Conservation (phyloP, 1,140 invertebrate species). For the Cotesia typhae region DNA sequence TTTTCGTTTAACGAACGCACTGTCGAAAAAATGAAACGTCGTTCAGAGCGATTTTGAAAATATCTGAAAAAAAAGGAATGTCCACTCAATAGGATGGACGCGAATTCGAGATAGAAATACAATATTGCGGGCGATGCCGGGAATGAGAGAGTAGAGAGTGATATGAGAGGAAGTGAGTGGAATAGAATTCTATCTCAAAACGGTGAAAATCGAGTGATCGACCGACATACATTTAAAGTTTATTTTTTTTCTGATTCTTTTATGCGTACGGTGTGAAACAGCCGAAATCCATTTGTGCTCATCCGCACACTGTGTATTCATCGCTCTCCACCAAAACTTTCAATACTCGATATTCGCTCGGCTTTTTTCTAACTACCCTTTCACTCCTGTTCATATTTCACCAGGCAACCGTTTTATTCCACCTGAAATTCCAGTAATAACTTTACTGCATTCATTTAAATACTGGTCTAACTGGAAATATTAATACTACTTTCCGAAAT, state of each 20-base stretch:
- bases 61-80: not conserved
- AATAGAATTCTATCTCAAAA: slow-evolving; percentile 1
- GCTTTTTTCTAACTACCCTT: not conserved
- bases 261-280: slow-evolving; percentile 9
- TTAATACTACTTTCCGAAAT: not conserved
- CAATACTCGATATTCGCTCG: not conserved
- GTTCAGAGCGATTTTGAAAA: not conserved
- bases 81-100: not conserved
- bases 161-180: not conserved
- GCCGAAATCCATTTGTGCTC: slow-evolving; percentile 11
- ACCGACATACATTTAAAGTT: not conserved
- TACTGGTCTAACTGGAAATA: not conserved
- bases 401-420: not conserved
- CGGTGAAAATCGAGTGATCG: slow-evolving; percentile 7
- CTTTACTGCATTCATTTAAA: no score
- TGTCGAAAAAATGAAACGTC: slow-evolving; percentile 2
- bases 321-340: not conserved
- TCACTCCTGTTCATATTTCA: not conserved
- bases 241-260: slow-evolving; percentile 1
- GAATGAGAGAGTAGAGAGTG: not conserved
- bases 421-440: no score
- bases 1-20: not conserved
- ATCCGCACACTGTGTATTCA: slow-evolving; percentile 11
- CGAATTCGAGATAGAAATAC: no score
- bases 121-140: no score